phyloP scores from a whole-genome alignment of 1,140 invertebrate species.

The Listronotus oregonensis region DNA sequence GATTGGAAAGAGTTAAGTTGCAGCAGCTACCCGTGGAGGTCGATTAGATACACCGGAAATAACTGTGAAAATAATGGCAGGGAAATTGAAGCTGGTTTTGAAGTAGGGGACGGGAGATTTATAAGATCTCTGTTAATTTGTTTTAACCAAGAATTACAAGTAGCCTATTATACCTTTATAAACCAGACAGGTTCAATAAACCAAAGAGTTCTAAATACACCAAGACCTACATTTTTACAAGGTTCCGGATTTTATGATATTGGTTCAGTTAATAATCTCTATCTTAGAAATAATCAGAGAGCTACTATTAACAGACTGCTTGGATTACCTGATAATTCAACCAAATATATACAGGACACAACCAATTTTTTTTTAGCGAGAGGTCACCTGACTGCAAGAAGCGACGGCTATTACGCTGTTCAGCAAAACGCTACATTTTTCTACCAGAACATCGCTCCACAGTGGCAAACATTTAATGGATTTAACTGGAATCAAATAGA shows the following conservation, averaged over 20 bases:
- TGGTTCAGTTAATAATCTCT: constrained; percentile 43
- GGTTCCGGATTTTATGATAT: constrained; percentile 48
- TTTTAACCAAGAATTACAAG: constrained; percentile 42
- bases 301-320: constrained; percentile 46
- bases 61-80: constrained; percentile 51
- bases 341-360: constrained; percentile 55
- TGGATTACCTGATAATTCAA: constrained; percentile 45
- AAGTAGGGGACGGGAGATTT: constrained; percentile 39
- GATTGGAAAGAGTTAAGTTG: constrained; percentile 16
- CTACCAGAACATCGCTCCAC: constrained; percentile 61
- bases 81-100: constrained; percentile 50
- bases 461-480: constrained; percentile 64
- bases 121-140: constrained; percentile 43
- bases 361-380: constrained; percentile 65
- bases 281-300: constrained; percentile 46
- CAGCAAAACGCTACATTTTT: constrained; percentile 66
- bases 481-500: constrained; percentile 63
- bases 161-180: constrained; percentile 43
- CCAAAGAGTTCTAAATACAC: constrained; percentile 44
- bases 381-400: constrained; percentile 70
- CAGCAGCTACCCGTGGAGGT: background rate
- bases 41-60: constrained; percentile 17
- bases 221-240: constrained; percentile 48
- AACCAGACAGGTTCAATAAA: constrained; percentile 46
- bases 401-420: constrained; percentile 65